Percentiles rank a stretch among this genome's conserved stretches.
Evolutionary conservation across 2,888 invertebrate genomes (phyloP).

Genomic region (Orthosia gracilis): DNA sequence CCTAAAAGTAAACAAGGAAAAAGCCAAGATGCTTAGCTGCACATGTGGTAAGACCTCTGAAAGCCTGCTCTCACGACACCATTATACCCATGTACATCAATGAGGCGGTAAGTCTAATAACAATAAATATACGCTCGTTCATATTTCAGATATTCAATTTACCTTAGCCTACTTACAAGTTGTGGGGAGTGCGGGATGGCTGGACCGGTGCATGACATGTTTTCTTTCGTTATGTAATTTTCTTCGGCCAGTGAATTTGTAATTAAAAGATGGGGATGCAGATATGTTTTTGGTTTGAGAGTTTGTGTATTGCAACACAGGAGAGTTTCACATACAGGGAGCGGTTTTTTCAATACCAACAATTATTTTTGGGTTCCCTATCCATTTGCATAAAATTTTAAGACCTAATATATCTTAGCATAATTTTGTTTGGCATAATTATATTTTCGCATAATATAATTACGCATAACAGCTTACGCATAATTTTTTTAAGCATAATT

Average conservation of each 20-base stretch:
- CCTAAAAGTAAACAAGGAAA: slow-evolving; percentile 25
- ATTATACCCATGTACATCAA: slow-evolving; percentile 49
- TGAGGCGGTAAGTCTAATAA: slow-evolving; percentile 59
- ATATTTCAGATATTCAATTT: slow-evolving; percentile 60
- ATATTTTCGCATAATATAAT: too few relatives aligned
- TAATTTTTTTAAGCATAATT: too few relatives aligned
- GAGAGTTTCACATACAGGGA: background rate
- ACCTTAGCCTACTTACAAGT: slow-evolving; percentile 32
- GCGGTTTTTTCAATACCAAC: background rate
- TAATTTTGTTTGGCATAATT: too few relatives aligned
- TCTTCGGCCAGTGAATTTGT: slow-evolving; percentile 10
- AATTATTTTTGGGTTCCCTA: too few relatives aligned
- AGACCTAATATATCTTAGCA: too few relatives aligned
- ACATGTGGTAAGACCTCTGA: slow-evolving; percentile 3
- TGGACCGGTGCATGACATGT: slow-evolving; percentile 4
- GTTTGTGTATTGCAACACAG: background rate
- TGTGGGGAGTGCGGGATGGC: slow-evolving; percentile 7
- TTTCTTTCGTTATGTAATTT: slow-evolving; percentile 30
- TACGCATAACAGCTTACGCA: too few relatives aligned
- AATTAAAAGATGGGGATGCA: slow-evolving; percentile 36
- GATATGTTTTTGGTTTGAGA: slow-evolving; percentile 2
- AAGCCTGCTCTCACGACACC: slow-evolving; percentile 47
- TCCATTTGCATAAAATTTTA: too few relatives aligned
- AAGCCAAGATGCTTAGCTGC: slow-evolving; percentile 10
- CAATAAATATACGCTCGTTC: slow-evolving; percentile 56